Percentiles rank a stretch among this genome's conserved stretches.
Evolutionary conservation across 1,140 invertebrate species (phyloP).

Genomic region (Galendromus occidentalis): DNA sequence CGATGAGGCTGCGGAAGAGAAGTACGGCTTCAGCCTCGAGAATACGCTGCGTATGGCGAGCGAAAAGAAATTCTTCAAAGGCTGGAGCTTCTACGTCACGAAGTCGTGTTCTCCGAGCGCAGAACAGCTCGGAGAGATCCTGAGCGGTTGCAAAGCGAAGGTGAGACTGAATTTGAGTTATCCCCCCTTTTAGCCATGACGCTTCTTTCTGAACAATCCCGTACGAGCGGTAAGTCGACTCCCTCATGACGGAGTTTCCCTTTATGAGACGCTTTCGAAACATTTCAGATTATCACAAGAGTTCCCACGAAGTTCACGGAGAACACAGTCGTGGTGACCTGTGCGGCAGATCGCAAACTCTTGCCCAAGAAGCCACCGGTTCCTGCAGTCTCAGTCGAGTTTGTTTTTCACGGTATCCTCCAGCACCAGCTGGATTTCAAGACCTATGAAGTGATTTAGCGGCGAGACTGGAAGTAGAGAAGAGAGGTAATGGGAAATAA

Average conservation of each 20-base stretch:
- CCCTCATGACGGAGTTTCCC: too few species aligned
- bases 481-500: too few species aligned
- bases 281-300: neutral
- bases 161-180: neutral
- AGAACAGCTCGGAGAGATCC: neutral
- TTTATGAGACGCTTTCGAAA: too few species aligned
- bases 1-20: neutral
- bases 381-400: neutral
- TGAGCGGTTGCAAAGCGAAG: neutral
- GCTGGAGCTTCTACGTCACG: slow-evolving; percentile 3
- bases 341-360: neutral
- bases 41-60: neutral
- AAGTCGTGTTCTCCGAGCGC: neutral
- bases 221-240: too few species aligned
- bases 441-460: too few species aligned
- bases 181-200: too few species aligned
- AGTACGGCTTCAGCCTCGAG: neutral
- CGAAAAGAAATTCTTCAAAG: neutral
- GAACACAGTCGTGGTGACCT: neutral
- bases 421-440: neutral
- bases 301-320: neutral
- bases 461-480: too few species aligned
- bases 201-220: too few species aligned
- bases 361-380: neutral
- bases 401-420: neutral